Evolutionary conservation across 2,888 invertebrate genomes (phyloP), one percentile per base, ranked within the genome.

Genomic region (Microplitis deprimator): DNA sequence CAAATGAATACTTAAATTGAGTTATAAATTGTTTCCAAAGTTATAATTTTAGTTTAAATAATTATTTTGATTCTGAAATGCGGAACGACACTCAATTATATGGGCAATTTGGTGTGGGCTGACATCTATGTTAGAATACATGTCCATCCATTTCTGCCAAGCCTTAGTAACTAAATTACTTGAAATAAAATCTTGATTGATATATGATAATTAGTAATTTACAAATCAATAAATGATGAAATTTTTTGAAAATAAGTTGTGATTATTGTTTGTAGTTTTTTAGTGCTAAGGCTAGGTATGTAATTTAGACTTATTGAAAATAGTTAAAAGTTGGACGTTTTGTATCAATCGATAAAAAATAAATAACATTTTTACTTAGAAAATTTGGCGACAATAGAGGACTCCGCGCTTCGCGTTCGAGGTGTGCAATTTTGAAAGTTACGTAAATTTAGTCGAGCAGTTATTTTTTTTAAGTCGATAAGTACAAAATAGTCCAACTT

Each of bases 21-120:
- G 10, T 50, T 50, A 50, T 29, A 29, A 29, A 29, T 29, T 29
- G 3, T 29, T 50, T 50, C 8, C 8, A 59, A 29, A 38, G 29
- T 29, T 20, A 10, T 17, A 50, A 64, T 64, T 76, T 20, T 59
- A 16, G 20, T 6, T 29, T 29, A 29, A 41, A 73, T 50, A 50
- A 50, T 50, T 13, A 50, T 50, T 64, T 41, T 65, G 39, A 74
- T 74, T 74, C 67, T 74, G 68, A 29, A 74, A 77, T 70, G 17
- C 67, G 65, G 73, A 79, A 79, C 82, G 81, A 83, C 83, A 81
- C 85, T 85, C 84, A 85, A 83, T 85, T 81, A 84, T 84, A 89
- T 89, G 87, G 87, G 89, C 87, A 88, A 87, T 89, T 88, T 89
- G 89, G 87, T 89, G 89, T 89, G 89, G 89, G 89, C 89, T 89